Percentiles rank a stretch among this genome's conserved stretches.
These are phyloP conservation scores for Todiramphus chloris DNA, from an alignment of 2,113 vertebrate species.

Conservation along the genomic window DNA sequence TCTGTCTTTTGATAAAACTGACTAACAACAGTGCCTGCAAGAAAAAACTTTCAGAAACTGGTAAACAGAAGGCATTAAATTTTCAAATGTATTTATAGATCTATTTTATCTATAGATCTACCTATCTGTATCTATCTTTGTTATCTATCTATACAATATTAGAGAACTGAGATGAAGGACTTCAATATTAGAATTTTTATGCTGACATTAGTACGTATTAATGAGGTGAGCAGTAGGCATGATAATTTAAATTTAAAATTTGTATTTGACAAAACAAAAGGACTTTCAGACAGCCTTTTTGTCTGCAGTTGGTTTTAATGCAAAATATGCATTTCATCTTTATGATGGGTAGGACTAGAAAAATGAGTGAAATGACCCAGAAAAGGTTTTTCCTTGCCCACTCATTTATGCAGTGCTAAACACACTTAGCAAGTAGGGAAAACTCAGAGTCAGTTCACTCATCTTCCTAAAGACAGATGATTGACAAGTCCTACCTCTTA, in stretches of 20 bases:
- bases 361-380: background rate
- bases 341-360: accelerated
- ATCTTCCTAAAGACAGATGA: background rate
- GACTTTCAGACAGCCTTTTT: background rate
- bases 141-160: background rate
- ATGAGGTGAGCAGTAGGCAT: background rate
- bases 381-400: background rate
- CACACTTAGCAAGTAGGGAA: background rate
- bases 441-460: background rate
- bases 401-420: background rate
- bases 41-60: background rate
- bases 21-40: background rate
- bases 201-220: background rate
- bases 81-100: background rate
- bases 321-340: background rate
- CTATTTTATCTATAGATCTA: too few relatives aligned
- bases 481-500: background rate
- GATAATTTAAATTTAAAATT: background rate
- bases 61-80: background rate
- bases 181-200: background rate
- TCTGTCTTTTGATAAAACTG: background rate
- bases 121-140: background rate
- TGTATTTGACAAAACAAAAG: background rate
- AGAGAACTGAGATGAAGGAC: background rate
- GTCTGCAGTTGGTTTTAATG: background rate